Conservation (phyloP, 2,888 invertebrate species). For the Nemapogon koenigi region DNA sequence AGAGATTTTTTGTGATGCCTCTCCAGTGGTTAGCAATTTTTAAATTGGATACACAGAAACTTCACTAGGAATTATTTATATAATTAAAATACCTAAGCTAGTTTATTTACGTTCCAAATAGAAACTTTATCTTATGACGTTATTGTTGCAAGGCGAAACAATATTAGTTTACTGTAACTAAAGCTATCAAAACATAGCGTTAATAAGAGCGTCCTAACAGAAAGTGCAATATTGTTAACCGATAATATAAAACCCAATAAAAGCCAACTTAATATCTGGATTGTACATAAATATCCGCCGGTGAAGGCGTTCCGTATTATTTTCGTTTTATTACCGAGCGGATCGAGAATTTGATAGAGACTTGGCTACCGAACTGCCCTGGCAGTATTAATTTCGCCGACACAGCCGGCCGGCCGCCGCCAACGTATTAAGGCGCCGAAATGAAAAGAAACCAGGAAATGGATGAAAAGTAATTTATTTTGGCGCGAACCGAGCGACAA, state of each 20-base stretch:
- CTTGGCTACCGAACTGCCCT: conserved; percentile 44
- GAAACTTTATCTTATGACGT: no score
- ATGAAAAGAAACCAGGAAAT: conserved; percentile 49
- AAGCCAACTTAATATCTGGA: conserved; percentile 37
- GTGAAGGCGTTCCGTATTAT: conserved; percentile 39
- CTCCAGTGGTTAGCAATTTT: no score
- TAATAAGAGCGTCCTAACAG: no score
- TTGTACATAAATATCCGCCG: conserved; percentile 40
- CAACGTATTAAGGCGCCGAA: conserved; percentile 45
- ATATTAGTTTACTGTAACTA: no score
- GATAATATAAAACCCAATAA: conserved; percentile 30
- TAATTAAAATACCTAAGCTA: no score
- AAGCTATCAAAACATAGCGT: no score
- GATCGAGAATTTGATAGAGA: conserved; percentile 48
- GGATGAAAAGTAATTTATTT: conserved; percentile 49
- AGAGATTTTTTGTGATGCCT: no score
- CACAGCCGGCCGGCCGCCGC: conserved; percentile 39
- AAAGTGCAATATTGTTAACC: conserved; percentile 16
- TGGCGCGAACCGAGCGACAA: conserved; percentile 31
- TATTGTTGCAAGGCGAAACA: no score
- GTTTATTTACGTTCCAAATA: no score
- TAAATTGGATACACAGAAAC: no score
- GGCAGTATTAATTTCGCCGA: conserved; percentile 45
- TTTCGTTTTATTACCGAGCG: conserved; percentile 48
- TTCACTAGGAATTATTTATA: no score